Conservation (phyloP, 2,113 vertebrate genomes). For the Carettochelys insculpta region DNA sequence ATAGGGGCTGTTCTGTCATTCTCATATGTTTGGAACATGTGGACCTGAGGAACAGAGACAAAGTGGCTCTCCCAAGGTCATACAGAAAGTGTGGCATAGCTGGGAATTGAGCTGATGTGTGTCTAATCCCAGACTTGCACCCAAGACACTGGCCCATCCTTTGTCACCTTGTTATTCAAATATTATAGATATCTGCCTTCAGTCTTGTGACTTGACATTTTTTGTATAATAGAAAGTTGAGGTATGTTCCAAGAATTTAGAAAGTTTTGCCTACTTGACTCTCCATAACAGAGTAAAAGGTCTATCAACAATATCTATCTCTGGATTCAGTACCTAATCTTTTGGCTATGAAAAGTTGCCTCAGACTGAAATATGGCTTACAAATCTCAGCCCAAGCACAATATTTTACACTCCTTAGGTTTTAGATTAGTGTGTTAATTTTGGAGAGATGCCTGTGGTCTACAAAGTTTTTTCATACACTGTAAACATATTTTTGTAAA, state of each 20-base stretch:
- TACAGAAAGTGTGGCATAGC: background rate
- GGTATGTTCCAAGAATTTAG: background rate
- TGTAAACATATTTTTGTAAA: constrained; percentile 52
- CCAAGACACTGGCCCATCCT: background rate
- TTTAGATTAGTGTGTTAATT: constrained; percentile 51
- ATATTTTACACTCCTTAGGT: constrained; percentile 54
- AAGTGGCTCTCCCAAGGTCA: background rate
- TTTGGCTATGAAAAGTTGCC: constrained; percentile 12
- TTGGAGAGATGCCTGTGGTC: constrained; percentile 24
- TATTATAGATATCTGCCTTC: background rate
- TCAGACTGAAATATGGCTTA: constrained; percentile 27
- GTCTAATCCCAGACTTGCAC: background rate
- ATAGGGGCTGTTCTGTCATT: background rate
- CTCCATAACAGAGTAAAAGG: background rate
- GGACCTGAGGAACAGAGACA: background rate
- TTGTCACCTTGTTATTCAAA: background rate
- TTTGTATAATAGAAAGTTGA: background rate
- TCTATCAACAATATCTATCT: constrained; percentile 8
- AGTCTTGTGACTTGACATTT: background rate
- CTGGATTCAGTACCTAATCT: constrained; percentile 16
- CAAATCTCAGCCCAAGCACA: constrained; percentile 37
- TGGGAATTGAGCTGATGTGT: background rate
- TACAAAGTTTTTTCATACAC: constrained; percentile 39
- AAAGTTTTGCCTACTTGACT: background rate
- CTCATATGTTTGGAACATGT: background rate